phyloP scores from a whole-genome alignment of 2,888 invertebrate genomes.

The Drosophila ochracea region DNA sequence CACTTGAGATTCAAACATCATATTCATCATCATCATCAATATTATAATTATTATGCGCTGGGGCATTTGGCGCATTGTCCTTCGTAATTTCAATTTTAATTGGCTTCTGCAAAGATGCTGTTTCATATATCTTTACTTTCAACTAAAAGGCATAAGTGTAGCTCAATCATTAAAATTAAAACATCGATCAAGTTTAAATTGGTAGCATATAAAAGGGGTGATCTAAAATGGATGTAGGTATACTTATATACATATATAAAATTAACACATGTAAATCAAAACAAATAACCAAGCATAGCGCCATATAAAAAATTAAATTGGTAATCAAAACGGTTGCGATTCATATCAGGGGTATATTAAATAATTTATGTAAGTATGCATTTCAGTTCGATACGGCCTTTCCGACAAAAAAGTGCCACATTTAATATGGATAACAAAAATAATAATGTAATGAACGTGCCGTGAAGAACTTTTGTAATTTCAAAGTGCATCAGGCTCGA shows the following conservation, averaged over 20 bases:
- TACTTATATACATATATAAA: slow-evolving; percentile 22
- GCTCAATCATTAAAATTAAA: slow-evolving; percentile 58
- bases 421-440: slow-evolving; percentile 5
- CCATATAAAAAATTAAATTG: slow-evolving; percentile 36
- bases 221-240: slow-evolving; percentile 18
- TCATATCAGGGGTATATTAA: slow-evolving; percentile 16
- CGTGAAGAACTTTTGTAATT: slow-evolving; percentile 19
- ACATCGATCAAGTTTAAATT: slow-evolving; percentile 20
- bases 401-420: slow-evolving; percentile 5
- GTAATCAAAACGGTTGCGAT: slow-evolving; percentile 14
- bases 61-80: slow-evolving; percentile 12
- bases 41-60: slow-evolving; percentile 12
- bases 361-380: not conserved
- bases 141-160: slow-evolving; percentile 69
- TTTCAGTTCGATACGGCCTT: slow-evolving; percentile 10
- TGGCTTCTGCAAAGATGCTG: slow-evolving; percentile 68
- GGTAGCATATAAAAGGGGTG: slow-evolving; percentile 29
- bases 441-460: slow-evolving; percentile 29
- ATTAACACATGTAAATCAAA: slow-evolving; percentile 67
- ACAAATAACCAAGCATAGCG: slow-evolving; percentile 74
- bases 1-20: slow-evolving; percentile 54
- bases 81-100: slow-evolving; percentile 57
- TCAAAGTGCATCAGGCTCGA: slow-evolving; percentile 14
- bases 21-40: slow-evolving; percentile 28
- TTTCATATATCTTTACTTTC: slow-evolving; percentile 75